phyloP scores from a whole-genome alignment of 1,140 invertebrate genomes.

The Acromyrmex charruanus region DNA sequence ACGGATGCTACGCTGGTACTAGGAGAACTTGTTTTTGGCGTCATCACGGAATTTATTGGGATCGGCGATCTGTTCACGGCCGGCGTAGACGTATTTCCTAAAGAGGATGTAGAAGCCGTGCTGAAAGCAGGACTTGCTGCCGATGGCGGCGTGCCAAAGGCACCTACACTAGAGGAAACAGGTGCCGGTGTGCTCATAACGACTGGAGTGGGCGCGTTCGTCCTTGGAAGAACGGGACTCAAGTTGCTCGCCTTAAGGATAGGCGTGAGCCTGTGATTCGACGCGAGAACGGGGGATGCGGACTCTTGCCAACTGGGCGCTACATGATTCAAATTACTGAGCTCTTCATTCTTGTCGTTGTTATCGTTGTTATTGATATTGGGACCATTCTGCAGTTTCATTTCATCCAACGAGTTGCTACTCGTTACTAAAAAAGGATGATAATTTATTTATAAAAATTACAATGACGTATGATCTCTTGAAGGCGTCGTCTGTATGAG shows the following conservation, averaged over 20 bases:
- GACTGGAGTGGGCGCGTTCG: constrained; percentile 70
- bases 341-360: constrained; percentile 70
- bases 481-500: background rate
- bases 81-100: constrained; percentile 81
- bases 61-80: constrained; percentile 84
- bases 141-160: constrained; percentile 82
- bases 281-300: constrained; percentile 75
- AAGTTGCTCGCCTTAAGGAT: constrained; percentile 83
- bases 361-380: constrained; percentile 78
- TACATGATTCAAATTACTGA: constrained; percentile 69
- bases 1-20: constrained; percentile 74
- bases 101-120: constrained; percentile 84
- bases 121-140: constrained; percentile 83
- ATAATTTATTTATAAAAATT: background rate
- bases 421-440: constrained; percentile 78
- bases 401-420: constrained; percentile 83
- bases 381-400: constrained; percentile 81
- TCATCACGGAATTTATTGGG: constrained; percentile 74
- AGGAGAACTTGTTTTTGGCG: constrained; percentile 77
- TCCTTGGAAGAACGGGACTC: constrained; percentile 81
- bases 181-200: constrained; percentile 77
- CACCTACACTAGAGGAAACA: constrained; percentile 69
- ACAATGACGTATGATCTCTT: background rate
- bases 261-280: constrained; percentile 84
- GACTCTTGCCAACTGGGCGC: constrained; percentile 79